phyloP scores from a whole-genome alignment of 2,797 vertebrate species.

The Peromyscus eremicus region DNA sequence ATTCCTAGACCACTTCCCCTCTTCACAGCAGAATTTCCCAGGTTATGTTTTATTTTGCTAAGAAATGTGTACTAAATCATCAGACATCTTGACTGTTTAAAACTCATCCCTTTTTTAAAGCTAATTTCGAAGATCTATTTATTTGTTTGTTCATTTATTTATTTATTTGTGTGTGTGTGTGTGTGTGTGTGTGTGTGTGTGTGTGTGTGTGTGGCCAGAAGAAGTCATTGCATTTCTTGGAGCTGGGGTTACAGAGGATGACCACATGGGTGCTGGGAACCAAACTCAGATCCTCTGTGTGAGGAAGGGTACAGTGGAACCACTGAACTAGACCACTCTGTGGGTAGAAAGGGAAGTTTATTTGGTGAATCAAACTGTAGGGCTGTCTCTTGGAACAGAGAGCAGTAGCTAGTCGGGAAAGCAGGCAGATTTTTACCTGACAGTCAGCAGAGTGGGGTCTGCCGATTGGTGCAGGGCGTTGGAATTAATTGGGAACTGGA shows the following conservation, averaged over 20 bases:
- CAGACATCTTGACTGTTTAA: conserved; percentile 9
- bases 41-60: conserved; percentile 19
- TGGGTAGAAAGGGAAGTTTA: neutral
- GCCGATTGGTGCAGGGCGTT: neutral
- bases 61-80: conserved; percentile 28
- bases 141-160: neutral
- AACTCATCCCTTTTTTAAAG: neutral
- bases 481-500: neutral
- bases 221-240: neutral
- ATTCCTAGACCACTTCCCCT: neutral
- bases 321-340: neutral
- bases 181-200: neutral
- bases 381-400: neutral
- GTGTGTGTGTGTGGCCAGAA: neutral
- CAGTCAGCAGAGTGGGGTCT: neutral
- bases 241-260: neutral
- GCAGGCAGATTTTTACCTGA: neutral
- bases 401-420: neutral
- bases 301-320: neutral
- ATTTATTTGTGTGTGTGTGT: neutral
- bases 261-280: neutral
- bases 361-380: too few relatives aligned
- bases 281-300: neutral
- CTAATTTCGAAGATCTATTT: neutral
- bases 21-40: conserved; percentile 2